A percentile compares a stretch with the other conserved stretches of the same genome.
Conservation (phyloP, 1,140 invertebrate species). For the Aphelenchoides besseyi region DNA sequence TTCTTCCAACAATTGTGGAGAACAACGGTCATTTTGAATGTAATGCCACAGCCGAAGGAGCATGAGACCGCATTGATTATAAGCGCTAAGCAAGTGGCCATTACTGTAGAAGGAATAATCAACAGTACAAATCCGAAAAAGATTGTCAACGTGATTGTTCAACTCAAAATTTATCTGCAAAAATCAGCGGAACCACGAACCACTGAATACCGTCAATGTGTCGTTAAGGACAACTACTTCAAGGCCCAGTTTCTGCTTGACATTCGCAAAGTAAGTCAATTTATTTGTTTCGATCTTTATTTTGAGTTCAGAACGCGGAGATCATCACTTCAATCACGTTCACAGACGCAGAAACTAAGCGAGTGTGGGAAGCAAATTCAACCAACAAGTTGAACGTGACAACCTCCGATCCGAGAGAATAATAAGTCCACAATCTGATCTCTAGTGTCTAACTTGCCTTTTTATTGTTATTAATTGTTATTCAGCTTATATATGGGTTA, state of each 20-base stretch:
- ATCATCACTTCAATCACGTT: neutral
- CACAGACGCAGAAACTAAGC: constrained; percentile 19
- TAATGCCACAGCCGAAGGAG: constrained; percentile 22
- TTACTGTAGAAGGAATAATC: constrained; percentile 28
- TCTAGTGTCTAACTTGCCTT: too few relatives aligned
- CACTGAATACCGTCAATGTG: neutral
- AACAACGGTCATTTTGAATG: constrained; percentile 29
- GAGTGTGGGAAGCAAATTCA: constrained; percentile 2
- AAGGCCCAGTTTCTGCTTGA: constrained; percentile 30
- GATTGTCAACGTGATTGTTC: constrained; percentile 22
- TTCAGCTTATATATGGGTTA: too few relatives aligned
- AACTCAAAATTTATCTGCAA: neutral
- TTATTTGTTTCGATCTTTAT: neutral
- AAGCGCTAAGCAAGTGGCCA: constrained; percentile 11
- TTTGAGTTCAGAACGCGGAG: constrained; percentile 15
- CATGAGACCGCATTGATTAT: constrained; percentile 21
- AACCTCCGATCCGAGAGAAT: neutral
- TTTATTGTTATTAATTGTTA: too few relatives aligned
- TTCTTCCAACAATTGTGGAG: constrained; percentile 36
- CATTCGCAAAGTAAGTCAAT: constrained; percentile 14
- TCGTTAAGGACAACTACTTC: constrained; percentile 15
- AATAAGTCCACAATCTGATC: too few relatives aligned
- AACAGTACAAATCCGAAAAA: constrained; percentile 25
- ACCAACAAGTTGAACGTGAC: neutral
- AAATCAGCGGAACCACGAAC: neutral